These are phyloP conservation scores for Eufriesea mexicana DNA, from an alignment of 1,140 invertebrate species.

Conservation along the genomic window DNA sequence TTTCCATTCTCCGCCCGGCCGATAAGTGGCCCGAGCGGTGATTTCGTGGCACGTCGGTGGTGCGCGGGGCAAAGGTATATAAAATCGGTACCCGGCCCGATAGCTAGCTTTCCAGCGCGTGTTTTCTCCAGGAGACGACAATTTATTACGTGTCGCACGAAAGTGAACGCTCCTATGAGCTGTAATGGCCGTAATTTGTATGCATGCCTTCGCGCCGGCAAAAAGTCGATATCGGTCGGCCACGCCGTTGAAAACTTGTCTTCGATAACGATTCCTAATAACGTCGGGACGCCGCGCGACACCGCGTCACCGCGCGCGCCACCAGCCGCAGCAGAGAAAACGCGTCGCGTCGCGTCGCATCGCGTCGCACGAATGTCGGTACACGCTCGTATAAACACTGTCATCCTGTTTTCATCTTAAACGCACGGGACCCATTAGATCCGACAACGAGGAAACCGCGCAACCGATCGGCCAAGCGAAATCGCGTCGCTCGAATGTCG, in stretches of 20 bases:
- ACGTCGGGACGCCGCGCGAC: constrained; percentile 48
- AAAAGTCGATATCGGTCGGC: constrained; percentile 61
- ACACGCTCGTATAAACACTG: constrained; percentile 55
- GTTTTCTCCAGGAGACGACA: constrained; percentile 37
- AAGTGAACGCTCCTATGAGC: constrained; percentile 47
- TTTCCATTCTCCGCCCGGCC: constrained; percentile 3
- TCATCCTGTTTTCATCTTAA: constrained; percentile 58
- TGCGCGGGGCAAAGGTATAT: background rate
- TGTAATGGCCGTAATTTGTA: constrained; percentile 64
- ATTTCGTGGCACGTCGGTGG: background rate
- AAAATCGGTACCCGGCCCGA: constrained; percentile 27
- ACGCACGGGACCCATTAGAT: constrained; percentile 49
- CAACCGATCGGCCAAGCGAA: constrained; percentile 43
- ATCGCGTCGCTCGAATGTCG: no score
- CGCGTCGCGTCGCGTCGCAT: background rate
- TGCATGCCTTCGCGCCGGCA: constrained; percentile 58
- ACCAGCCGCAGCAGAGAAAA: background rate
- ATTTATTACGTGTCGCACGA: constrained; percentile 55
- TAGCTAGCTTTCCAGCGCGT: constrained; percentile 41
- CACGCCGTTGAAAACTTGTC: constrained; percentile 61
- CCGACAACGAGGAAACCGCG: constrained; percentile 39
- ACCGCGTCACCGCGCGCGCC: constrained; percentile 23
- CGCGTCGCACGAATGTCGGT: no score
- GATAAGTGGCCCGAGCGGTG: constrained; percentile 26
- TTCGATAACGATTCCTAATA: constrained; percentile 69